Conservation (phyloP, 2,888 invertebrate species). For the Zele albiditarsus region DNA sequence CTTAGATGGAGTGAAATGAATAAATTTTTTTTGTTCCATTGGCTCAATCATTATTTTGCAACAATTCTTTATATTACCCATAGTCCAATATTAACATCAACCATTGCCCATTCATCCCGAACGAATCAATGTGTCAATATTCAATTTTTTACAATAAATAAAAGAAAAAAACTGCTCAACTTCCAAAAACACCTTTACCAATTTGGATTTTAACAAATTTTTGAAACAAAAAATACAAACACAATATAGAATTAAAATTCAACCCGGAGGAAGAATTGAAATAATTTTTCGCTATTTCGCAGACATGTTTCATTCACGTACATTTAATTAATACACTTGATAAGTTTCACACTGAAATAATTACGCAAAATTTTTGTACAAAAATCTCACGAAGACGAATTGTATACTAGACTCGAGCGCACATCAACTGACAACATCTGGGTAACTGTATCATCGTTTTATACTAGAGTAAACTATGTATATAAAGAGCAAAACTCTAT, state of each 20-base stretch:
- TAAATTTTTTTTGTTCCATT: background rate
- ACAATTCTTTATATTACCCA: slow-evolving; percentile 18
- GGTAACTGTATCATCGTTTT: slow-evolving; percentile 66
- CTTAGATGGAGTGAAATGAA: background rate
- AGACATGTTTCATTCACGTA: background rate
- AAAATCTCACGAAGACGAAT: slow-evolving; percentile 54
- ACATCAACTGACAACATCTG: slow-evolving; percentile 43
- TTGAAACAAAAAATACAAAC: background rate
- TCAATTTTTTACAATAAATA: no score
- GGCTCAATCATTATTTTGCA: background rate
- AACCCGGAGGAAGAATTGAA: background rate
- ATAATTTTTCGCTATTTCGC: background rate
- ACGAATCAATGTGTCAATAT: background rate
- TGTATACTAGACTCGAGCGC: slow-evolving; percentile 60
- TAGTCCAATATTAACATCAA: slow-evolving; percentile 28
- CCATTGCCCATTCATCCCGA: slow-evolving; percentile 31
- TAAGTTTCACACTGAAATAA: background rate
- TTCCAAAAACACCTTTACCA: no score
- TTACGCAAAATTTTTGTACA: slow-evolving; percentile 54
- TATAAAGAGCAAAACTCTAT: slow-evolving; percentile 43
- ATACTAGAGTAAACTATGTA: slow-evolving; percentile 55
- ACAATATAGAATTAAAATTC: background rate
- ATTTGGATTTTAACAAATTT: no score
- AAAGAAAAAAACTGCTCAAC: no score
- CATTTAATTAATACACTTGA: background rate